A percentile compares a stretch with the other conserved stretches of the same genome.
Conservation (phyloP, 1,140 invertebrate species). For the Drosophila sp. region DNA sequence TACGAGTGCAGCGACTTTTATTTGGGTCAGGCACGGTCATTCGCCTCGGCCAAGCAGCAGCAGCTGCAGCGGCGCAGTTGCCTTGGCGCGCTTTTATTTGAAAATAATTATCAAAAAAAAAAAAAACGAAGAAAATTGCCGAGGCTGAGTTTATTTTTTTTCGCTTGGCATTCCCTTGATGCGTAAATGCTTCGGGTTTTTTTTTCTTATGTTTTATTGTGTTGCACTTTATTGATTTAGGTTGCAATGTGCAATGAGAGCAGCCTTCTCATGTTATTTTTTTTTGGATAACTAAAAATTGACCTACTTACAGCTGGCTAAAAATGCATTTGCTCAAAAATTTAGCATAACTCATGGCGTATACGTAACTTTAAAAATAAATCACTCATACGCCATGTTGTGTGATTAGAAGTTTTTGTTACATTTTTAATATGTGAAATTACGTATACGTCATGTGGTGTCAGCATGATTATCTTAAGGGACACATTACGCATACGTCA, state of each 20-base stretch:
- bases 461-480: not conserved
- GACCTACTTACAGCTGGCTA: not conserved
- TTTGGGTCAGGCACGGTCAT: conserved; percentile 84
- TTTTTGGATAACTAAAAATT: conserved; percentile 7
- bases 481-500: conserved; percentile 17
- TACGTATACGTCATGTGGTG: no score
- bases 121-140: conserved; percentile 38
- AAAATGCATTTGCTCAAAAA: not conserved
- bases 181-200: conserved; percentile 1
- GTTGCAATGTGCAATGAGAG: conserved; percentile 4
- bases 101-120: conserved; percentile 66
- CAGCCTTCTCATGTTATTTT: conserved; percentile 22
- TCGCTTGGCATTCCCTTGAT: conserved; percentile 39
- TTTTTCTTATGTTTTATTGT: conserved; percentile 1
- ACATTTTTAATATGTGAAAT: not conserved
- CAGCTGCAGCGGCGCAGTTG: conserved; percentile 45
- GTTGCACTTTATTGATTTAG: conserved; percentile 3
- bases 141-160: conserved; percentile 23
- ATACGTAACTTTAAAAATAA: not conserved
- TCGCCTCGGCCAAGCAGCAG: conserved; percentile 68
- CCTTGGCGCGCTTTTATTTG: conserved; percentile 75
- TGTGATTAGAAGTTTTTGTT: not conserved
- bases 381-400: conserved; percentile 1
- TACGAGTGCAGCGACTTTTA: conserved; percentile 83
- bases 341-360: not conserved